Evolutionary conservation across 2,113 vertebrate species (phyloP).

Genomic region (Cheirogaleus medius): DNA sequence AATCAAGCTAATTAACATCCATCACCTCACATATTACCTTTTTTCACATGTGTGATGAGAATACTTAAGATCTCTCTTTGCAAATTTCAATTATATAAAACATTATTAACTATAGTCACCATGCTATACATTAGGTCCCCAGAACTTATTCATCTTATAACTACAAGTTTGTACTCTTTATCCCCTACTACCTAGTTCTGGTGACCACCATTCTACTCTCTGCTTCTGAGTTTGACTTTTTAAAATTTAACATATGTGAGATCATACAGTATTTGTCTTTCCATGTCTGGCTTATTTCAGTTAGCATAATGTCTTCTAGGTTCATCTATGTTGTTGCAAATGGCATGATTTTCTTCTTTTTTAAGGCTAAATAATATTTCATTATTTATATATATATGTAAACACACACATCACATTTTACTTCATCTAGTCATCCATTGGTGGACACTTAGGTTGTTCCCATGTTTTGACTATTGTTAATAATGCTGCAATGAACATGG

Average conservation of each 20-base stretch:
- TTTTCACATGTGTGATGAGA: neutral
- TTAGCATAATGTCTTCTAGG: neutral
- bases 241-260: neutral
- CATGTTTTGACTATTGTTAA: neutral
- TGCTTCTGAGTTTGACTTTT: neutral
- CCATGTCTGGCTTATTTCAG: neutral
- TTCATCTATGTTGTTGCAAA: neutral
- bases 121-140: neutral
- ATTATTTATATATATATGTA: neutral
- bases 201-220: neutral
- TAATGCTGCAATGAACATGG: too few relatives aligned
- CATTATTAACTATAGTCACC: neutral
- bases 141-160: neutral
- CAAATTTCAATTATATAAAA: neutral
- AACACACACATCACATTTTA: neutral
- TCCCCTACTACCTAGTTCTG: accelerated
- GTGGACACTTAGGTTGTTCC: neutral
- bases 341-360: neutral
- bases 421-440: neutral
- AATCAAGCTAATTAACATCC: neutral
- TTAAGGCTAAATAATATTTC: neutral
- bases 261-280: neutral
- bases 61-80: neutral
- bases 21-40: neutral
- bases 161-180: neutral